Evolutionary conservation across 2,888 invertebrate species (phyloP).

Genomic region (Pandemis heparana): DNA sequence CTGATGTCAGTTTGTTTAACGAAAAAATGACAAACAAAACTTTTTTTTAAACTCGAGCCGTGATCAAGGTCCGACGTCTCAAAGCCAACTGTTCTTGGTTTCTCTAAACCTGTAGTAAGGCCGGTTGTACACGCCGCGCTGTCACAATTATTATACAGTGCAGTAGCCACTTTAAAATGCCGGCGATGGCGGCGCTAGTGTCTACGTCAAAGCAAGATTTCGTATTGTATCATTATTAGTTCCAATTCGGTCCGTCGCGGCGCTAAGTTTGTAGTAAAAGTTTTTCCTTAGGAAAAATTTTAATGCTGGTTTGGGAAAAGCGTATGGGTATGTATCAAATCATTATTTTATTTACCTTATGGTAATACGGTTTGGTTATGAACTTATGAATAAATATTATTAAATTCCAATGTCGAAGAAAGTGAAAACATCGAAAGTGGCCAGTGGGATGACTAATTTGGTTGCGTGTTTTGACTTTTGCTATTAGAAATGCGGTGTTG

Average conservation of each 20-base stretch:
- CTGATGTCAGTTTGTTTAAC: background rate
- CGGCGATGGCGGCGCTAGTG: background rate
- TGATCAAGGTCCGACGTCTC: conserved; percentile 53
- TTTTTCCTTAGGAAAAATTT: conserved; percentile 30
- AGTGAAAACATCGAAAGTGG: conserved; percentile 27
- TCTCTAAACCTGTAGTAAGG: conserved; percentile 72
- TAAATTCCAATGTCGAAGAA: conserved; percentile 20
- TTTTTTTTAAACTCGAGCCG: conserved; percentile 32
- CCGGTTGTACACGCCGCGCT: conserved; percentile 46
- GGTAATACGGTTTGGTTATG: background rate
- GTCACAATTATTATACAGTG: conserved; percentile 36
- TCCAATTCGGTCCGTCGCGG: background rate
- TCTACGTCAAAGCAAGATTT: background rate
- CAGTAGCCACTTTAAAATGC: conserved; percentile 9
- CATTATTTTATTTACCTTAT: conserved; percentile 23
- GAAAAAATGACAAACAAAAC: background rate
- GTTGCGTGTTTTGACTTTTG: conserved; percentile 6
- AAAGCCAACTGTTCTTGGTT: conserved; percentile 65
- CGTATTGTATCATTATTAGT: background rate
- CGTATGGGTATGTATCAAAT: conserved; percentile 22
- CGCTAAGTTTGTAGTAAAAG: conserved; percentile 14
- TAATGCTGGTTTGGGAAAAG: conserved; percentile 26
- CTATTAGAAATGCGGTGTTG: background rate
- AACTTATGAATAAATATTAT: conserved; percentile 15
- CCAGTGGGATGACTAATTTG: background rate